Evolutionary conservation across 1,140 invertebrate species (phyloP).

Genomic region (Aphelinus atriplicis): DNA sequence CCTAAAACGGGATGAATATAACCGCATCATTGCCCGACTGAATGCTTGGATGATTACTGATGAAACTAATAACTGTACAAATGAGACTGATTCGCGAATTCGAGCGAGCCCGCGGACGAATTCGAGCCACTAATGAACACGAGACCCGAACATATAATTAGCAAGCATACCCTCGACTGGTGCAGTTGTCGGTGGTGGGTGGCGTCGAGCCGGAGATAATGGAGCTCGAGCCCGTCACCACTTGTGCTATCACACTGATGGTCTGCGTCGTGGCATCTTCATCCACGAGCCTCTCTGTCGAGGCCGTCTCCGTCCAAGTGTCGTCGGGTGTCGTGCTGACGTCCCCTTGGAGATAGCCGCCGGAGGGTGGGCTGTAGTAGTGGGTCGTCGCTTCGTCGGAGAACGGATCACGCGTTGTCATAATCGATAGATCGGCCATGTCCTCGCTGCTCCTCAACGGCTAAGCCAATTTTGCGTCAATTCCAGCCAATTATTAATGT

Average conservation of each 20-base stretch:
- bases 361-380: not conserved
- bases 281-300: not conserved
- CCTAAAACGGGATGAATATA: no score
- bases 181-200: not conserved
- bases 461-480: slow-evolving; percentile 36
- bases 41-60: no score
- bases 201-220: not conserved
- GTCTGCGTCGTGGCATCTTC: not conserved
- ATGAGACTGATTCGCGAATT: no score
- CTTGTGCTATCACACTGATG: slow-evolving; percentile 15
- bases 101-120: no score
- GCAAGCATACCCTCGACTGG: slow-evolving; percentile 5
- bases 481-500: no score
- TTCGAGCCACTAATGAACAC: not conserved
- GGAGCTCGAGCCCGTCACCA: slow-evolving; percentile 12
- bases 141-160: not conserved
- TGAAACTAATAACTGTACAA: no score
- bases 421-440: slow-evolving; percentile 45
- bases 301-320: slow-evolving; percentile 8
- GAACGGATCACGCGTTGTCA: slow-evolving; percentile 42
- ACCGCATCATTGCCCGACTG: no score
- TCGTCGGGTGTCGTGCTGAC: slow-evolving; percentile 41
- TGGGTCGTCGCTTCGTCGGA: slow-evolving; percentile 43
- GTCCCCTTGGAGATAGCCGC: slow-evolving; percentile 32
- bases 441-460: slow-evolving; percentile 41